Conservation (phyloP, 2,888 invertebrate species). For the Dysmachus trigonus region DNA sequence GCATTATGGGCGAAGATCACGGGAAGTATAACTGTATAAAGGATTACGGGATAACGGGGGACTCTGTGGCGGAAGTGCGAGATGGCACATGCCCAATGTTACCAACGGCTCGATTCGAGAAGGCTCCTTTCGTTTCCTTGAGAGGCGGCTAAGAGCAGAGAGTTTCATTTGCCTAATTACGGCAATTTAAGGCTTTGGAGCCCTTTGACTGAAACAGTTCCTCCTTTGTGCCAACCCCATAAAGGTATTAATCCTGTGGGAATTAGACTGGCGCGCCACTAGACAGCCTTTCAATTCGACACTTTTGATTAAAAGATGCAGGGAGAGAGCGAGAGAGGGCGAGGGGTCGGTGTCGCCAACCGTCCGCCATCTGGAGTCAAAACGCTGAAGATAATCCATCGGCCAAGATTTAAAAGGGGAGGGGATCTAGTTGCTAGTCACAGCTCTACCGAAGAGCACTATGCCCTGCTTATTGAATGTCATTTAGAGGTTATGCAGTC, state of each 20-base stretch:
- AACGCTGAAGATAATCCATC: constrained; percentile 24
- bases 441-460: background rate
- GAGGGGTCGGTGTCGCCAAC: constrained; percentile 9
- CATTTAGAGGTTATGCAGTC: constrained; percentile 29
- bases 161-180: background rate
- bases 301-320: constrained; percentile 39
- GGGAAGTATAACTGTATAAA: background rate
- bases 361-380: background rate
- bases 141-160: background rate
- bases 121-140: too few relatives aligned
- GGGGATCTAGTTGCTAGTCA: constrained; percentile 24
- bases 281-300: constrained; percentile 32
- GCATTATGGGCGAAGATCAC: background rate
- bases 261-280: constrained; percentile 2
- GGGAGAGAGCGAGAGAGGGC: too few relatives aligned
- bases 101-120: too few relatives aligned
- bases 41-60: background rate
- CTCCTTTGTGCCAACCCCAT: background rate
- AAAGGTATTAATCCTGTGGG: background rate
- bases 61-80: background rate
- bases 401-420: constrained; percentile 25
- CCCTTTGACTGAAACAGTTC: background rate
- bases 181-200: background rate
- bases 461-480: constrained; percentile 16
- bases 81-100: background rate